Evolutionary conservation across 2,113 vertebrate species (phyloP).

Genomic region (Pogonocichla stellata): DNA sequence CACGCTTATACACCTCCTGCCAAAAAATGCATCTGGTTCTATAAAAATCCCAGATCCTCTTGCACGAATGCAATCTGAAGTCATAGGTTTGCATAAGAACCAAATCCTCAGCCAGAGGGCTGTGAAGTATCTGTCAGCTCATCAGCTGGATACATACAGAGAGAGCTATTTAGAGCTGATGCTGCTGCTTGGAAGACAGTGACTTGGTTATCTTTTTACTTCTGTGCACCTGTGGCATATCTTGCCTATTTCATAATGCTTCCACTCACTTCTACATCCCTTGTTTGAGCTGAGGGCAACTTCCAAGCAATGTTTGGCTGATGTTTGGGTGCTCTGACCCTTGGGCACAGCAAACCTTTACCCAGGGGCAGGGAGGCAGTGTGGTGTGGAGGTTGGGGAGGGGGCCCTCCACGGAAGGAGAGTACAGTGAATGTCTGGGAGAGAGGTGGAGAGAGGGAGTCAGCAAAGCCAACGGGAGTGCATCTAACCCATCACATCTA

Average conservation of each 20-base stretch:
- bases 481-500: not conserved
- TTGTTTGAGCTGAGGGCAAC: not conserved
- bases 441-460: accelerated
- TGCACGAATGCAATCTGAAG: conserved; percentile 47
- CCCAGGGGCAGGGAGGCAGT: not conserved
- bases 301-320: not conserved
- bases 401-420: not conserved
- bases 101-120: conserved; percentile 41
- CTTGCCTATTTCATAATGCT: not conserved
- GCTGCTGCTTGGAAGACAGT: not conserved
- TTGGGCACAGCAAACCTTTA: accelerated
- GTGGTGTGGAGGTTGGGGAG: not conserved
- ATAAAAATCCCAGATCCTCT: conserved; percentile 45
- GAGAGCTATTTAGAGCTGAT: conserved; percentile 13
- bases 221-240: conserved; percentile 22
- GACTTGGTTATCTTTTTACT: not conserved
- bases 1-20: not conserved
- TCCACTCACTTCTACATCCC: not conserved
- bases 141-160: conserved; percentile 17
- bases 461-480: not conserved
- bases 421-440: accelerated
- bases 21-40: conserved; percentile 64
- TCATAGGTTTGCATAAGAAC: conserved; percentile 54
- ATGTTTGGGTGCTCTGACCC: not conserved
- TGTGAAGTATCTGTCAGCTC: conserved; percentile 56